Evolutionary conservation across 2,888 invertebrate species (phyloP).

Genomic region (Parthenolecanium corni): DNA sequence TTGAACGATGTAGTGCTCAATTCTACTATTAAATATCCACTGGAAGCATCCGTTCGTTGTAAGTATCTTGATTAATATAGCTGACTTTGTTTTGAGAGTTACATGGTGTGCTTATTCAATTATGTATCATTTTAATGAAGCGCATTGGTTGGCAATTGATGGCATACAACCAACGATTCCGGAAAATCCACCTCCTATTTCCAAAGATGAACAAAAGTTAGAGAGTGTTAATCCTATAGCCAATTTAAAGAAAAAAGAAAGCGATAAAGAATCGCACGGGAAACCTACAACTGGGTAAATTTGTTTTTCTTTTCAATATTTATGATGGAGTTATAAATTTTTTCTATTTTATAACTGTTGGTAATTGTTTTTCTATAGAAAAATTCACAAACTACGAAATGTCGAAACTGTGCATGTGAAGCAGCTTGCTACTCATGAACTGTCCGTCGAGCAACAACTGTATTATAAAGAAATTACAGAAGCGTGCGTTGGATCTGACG

Average conservation of each 20-base stretch:
- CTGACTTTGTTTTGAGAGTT: too few species aligned
- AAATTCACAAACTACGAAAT: constrained; percentile 69
- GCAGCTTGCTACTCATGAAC: constrained; percentile 86
- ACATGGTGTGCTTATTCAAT: too few species aligned
- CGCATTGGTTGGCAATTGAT: constrained; percentile 95
- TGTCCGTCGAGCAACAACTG: constrained; percentile 93
- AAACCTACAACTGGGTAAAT: constrained; percentile 61
- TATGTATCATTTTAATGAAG: constrained; percentile 38
- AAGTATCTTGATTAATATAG: constrained; percentile 30
- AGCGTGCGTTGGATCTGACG: constrained; percentile 95
- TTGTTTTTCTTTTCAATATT: neutral
- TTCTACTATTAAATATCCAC: constrained; percentile 72
- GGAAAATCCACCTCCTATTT: constrained; percentile 93
- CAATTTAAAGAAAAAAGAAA: constrained; percentile 58
- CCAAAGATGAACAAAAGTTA: constrained; percentile 56
- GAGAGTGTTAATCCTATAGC: constrained; percentile 86
- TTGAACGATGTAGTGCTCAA: constrained; percentile 69
- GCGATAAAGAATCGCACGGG: constrained; percentile 61
- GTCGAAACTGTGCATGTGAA: constrained; percentile 91
- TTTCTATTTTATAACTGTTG: constrained; percentile 18
- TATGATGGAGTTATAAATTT: neutral
- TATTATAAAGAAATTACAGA: constrained; percentile 99
- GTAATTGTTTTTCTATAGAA: constrained; percentile 38
- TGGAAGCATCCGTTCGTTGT: constrained; percentile 67
- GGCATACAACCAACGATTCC: constrained; percentile 96